phyloP scores from a whole-genome alignment of 2,797 vertebrate species.

The Spheniscus humboldti region DNA sequence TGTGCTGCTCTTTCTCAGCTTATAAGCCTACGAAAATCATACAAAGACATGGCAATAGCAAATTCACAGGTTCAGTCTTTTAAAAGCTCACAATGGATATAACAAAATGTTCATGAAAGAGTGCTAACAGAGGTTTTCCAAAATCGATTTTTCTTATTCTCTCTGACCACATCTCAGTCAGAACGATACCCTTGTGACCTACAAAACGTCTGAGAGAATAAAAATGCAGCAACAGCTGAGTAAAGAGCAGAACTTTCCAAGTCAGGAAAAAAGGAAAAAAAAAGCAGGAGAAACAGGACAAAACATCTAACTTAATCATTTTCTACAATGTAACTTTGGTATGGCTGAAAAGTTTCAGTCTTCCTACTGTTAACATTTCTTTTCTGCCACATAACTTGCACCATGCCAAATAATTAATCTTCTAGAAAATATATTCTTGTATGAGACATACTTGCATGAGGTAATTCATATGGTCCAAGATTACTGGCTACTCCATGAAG shows the following conservation, averaged over 20 bases:
- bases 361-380: constrained; percentile 12
- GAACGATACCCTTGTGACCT: constrained; percentile 44
- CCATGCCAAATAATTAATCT: constrained; percentile 15
- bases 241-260: constrained; percentile 52
- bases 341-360: constrained; percentile 41
- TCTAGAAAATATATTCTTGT: neutral
- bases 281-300: constrained; percentile 32
- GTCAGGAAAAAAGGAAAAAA: constrained; percentile 4
- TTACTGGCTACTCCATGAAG: neutral
- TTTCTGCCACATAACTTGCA: neutral
- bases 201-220: constrained; percentile 54
- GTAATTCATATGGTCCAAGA: neutral
- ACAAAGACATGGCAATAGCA: constrained; percentile 46
- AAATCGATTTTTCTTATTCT: constrained; percentile 64
- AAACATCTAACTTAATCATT: constrained; percentile 23
- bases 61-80: constrained; percentile 45
- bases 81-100: constrained; percentile 48
- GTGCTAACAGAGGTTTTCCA: constrained; percentile 43
- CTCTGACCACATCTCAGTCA: constrained; percentile 41
- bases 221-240: constrained; percentile 51
- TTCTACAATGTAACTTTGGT: constrained; percentile 43
- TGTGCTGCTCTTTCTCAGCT: constrained; percentile 27
- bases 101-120: constrained; percentile 54
- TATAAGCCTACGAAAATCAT: constrained; percentile 7
- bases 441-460: neutral